Conservation (phyloP, 2,113 vertebrate species). For the Heptranchias perlo region DNA sequence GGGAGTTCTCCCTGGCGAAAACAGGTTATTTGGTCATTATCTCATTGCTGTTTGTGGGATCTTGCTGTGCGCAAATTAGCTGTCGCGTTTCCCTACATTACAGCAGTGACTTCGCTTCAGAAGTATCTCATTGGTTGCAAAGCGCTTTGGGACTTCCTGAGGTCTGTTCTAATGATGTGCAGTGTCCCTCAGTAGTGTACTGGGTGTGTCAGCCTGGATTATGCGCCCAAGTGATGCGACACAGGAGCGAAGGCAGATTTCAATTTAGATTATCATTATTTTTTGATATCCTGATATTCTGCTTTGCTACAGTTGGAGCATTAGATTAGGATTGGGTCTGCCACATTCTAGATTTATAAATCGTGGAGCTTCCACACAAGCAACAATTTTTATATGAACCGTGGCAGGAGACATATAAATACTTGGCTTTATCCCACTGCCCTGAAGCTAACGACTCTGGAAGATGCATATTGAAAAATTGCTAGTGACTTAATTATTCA, state of each 20-base stretch:
- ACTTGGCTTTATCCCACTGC: neutral
- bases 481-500: neutral
- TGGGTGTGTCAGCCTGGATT: neutral
- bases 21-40: neutral
- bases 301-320: neutral
- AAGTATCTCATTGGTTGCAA: neutral
- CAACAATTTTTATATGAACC: neutral
- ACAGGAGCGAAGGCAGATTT: neutral
- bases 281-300: neutral
- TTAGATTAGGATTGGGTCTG: neutral
- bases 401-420: neutral
- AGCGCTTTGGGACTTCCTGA: neutral
- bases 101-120: neutral
- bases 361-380: neutral
- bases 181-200: neutral
- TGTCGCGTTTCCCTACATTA: neutral
- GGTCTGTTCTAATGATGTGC: neutral
- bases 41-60: neutral
- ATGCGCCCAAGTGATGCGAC: too few relatives aligned
- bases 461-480: too few relatives aligned
- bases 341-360: neutral
- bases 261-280: neutral
- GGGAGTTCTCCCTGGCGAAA: too few relatives aligned
- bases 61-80: neutral
- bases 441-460: neutral